These are phyloP conservation scores for Pectinophora gossypiella DNA, from an alignment of 1,140 invertebrate species.

Conservation along the genomic window DNA sequence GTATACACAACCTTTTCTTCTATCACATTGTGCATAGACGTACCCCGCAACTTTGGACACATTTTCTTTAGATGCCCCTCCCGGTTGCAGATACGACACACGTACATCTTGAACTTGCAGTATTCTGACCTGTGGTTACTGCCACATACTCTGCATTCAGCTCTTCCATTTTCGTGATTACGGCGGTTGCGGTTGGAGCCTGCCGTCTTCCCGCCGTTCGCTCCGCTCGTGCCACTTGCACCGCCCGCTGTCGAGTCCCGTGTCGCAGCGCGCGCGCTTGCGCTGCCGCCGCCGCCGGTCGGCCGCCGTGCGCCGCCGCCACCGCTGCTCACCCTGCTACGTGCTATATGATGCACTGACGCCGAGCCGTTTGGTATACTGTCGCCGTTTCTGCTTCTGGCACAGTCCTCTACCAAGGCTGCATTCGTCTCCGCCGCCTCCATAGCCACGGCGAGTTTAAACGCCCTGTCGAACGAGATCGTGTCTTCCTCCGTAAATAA, in stretches of 20 bases:
- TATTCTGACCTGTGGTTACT: too few relatives aligned
- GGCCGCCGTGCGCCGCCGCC: not conserved
- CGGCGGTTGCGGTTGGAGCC: not conserved
- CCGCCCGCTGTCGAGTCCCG: not conserved
- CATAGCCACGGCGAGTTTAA: not conserved
- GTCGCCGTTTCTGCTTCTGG: not conserved
- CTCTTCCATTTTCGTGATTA: not conserved
- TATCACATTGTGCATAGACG: not conserved
- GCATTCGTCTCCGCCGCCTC: slow-evolving; percentile 5
- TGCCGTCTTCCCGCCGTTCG: not conserved
- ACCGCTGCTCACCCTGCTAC: not conserved
- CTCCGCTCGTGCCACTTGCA: not conserved
- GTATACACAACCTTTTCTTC: slow-evolving; percentile 1
- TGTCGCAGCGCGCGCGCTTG: not conserved
- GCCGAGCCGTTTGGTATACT: not conserved
- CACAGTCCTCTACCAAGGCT: slow-evolving; percentile 1
- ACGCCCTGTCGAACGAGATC: not conserved
- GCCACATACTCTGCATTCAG: not conserved
- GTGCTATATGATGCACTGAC: not conserved
- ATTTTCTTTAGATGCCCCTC: not conserved
- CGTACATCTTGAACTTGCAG: not conserved
- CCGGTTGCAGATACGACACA: not conserved
- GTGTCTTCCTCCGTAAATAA: slow-evolving; percentile 3
- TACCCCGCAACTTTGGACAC: not conserved
- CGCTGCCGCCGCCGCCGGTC: not conserved